Evolutionary conservation across 2,888 invertebrate species (phyloP), one percentile per base, ranked within the genome.

Genomic region (Margaritifera margaritifera): DNA sequence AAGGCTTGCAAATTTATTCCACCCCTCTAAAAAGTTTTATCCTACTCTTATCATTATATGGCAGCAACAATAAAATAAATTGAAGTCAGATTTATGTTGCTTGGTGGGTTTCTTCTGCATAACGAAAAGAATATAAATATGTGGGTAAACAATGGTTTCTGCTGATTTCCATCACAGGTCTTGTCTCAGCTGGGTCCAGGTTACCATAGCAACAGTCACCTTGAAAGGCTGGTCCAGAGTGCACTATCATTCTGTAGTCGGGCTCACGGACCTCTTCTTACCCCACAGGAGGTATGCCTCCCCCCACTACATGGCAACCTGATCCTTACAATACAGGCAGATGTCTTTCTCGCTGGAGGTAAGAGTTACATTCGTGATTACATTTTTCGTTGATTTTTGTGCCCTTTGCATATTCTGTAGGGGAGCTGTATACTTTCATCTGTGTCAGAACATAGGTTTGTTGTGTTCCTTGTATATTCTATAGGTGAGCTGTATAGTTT

Each of bases 251-350:
- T 77, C 77, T 72, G 78, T 68, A 55, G 62, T 8, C 64, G 60
- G 6, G 56, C 57, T 6, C 22, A 31, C 15, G 64, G 56, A 4
- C 76, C 83, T 8, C 55, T 80, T 52, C 72, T 84, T 20, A 54
- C 79, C 24, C 84, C 84, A 0, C 60, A 62, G 22, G 65, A 70
- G 25, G 68, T 68, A 20, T 81, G 80, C 69, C 66, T 83, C 69
- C 71, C 78, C 11, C 69, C 71, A 25, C 84, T 82, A 52, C 80
- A 78, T 4, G 78, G 77, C 11, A 60, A 71, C 54, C 72, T 83
- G 4, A 69, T 77, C 55, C 68, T 71, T 56, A 71, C 78, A 27
- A 75, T 84, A 31, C 69, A 76, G 56, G 66, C 75, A 1, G 74
- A 79, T 60, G 56, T 80, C 11, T 64, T 60, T 50, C 19, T 71